Evolutionary conservation across 2,113 vertebrate species (phyloP).

Genomic region (Gymnocephalus cernua): DNA sequence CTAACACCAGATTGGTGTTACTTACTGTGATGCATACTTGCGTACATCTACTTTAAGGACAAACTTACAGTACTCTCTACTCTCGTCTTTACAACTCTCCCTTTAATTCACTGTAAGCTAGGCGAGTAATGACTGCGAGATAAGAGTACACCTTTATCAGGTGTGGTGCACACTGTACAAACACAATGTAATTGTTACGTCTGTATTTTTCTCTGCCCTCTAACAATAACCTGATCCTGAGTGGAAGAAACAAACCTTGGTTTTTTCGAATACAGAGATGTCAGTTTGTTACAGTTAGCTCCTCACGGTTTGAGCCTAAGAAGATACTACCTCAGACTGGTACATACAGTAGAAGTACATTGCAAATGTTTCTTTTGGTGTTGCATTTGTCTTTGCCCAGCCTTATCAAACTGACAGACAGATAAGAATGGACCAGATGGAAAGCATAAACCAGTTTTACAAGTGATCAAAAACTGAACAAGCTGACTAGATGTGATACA

Average conservation of each 20-base stretch:
- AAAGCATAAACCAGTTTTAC: neutral
- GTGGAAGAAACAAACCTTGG: neutral
- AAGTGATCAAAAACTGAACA: neutral
- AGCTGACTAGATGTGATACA: neutral
- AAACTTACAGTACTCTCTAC: neutral
- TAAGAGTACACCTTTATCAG: slow-evolving; percentile 38
- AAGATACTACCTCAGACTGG: neutral
- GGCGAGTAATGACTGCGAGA: slow-evolving; percentile 1
- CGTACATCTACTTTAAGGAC: neutral
- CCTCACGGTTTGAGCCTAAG: neutral
- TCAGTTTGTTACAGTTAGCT: neutral
- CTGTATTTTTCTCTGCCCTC: neutral
- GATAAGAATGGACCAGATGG: neutral
- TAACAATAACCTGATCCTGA: neutral
- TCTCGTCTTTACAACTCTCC: neutral
- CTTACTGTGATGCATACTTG: neutral
- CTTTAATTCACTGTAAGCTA: neutral
- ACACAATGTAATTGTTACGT: slow-evolving; percentile 21
- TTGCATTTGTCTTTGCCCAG: neutral
- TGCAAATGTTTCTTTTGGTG: neutral
- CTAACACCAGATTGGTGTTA: neutral
- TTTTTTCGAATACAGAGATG: neutral
- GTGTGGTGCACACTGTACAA: slow-evolving; percentile 30
- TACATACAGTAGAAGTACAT: neutral
- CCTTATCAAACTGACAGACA: neutral